Base-by-base conservation (phyloP, 2,113 vertebrate species). In the Anarhynchus alexandrinus region DNA sequence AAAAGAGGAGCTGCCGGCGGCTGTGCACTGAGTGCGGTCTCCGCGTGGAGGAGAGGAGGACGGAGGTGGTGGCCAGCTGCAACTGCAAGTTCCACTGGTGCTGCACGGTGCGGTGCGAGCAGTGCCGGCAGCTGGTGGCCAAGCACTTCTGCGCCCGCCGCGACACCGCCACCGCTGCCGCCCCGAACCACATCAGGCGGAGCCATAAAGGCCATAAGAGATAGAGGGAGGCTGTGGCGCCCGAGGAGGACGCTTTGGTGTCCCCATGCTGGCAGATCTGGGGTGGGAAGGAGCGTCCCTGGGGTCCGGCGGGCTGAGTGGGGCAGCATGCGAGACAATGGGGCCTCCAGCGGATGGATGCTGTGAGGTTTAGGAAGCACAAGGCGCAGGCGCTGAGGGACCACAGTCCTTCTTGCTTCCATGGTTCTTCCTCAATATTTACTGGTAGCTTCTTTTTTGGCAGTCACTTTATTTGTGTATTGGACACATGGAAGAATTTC, bases 21-120 rank as follows among this genome's bases (percentile, higher is more conserved):
- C 96, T 99, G 15, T 99, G 99, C 97, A 97, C 98, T 1, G 99
- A 99, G 52, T 99, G 99, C 10, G 99, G 99, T 4, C 98, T 99
- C 27, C 97, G 97, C 5, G 99, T 99, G 36, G 98, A 98, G 96
- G 98, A 99, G 96, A 98, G 97, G 71, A 98, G 97, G 94, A 97
- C 97, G 0, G 98, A 99, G 94, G 98, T 98, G 5, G 97, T 98
- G 83, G 98, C 97, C 97, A 99, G 99, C 97, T 99, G 99, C 94
- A 99, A 99, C 96, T 99, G 99, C 98, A 99, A 98, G 78, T 99
- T 99, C 78, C 98, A 99, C 91, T 99, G 99, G 99, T 99, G 99
- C 96, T 99, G 99, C 95, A 99, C 98, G 0, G 99, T 99, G 64
- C 98, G 98, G 74, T 99, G 99, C 74, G 99, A 99, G 54, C 98